Evolutionary conservation across 2,888 invertebrate species (phyloP), one percentile per base, ranked within the genome.

Genomic region (Eutolmus rufibarbis): DNA sequence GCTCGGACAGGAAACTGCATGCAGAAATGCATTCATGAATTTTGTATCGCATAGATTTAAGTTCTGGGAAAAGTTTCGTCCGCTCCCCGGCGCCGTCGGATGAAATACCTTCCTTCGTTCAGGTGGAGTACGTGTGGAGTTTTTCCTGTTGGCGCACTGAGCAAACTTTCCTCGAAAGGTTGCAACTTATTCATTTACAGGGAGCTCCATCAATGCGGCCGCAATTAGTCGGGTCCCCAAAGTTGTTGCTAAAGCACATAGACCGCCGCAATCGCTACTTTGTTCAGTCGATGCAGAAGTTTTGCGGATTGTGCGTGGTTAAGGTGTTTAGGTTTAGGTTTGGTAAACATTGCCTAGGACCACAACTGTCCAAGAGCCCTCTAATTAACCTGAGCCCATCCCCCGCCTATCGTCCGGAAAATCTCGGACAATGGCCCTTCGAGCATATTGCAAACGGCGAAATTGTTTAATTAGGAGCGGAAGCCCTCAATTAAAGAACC

Each of bases 401-500:
- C 16, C 5, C 34, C 19, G 46, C 51, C 79, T 28, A 51, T 51
- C 51, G 46, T 79, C 79, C 66, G 2, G 23, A 16, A 76, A 46
- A 51, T 28, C 51, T 79, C 79, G 28, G 46, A 23, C 28, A 79
- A 51, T 31, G 23, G 37, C n/a, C n/a, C 43, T 34, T 51, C 46
- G 31, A 79, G 40, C 79, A 79, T 79, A 79, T 79, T 51, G 23
- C 79, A 28, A 78, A 79, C 28, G 51, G 8, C 7, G 12, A 51
- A 51, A 79, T 79, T 51, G 79, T 79, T 79, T 79, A 23, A 79
- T 79, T 78, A 78, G 78, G 78, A 43, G 14, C 43, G 14, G 23
- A 28, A 46, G 51, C 12, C 79, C 28, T 51, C 51, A 79, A 79
- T 79, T 79, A 79, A 51, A 79, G 51, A 79, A 79, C 79, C 79